Conservation (phyloP, 2,797 vertebrate genomes). For the Crocodylus rhombifer region DNA sequence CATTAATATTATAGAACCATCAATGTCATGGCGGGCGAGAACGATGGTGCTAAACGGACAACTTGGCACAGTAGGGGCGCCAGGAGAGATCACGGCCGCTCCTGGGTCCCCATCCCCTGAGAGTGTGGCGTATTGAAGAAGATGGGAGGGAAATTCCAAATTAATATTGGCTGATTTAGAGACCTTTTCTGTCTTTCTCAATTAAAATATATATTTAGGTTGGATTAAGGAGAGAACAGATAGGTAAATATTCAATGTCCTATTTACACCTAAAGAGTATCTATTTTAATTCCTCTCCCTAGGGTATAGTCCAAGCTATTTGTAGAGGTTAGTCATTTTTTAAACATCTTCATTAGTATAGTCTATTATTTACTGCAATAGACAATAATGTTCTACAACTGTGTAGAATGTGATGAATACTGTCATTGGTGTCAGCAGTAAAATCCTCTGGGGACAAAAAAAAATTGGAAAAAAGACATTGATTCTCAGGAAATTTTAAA, state of each 20-base stretch:
- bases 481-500: too few species aligned
- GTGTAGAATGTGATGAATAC: accelerated
- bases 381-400: neutral
- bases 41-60: too few species aligned
- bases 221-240: neutral
- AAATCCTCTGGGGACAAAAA: too few species aligned
- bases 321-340: neutral
- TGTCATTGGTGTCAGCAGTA: too few species aligned
- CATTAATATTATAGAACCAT: too few species aligned
- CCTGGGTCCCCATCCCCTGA: too few species aligned
- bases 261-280: neutral
- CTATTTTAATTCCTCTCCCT: constrained; percentile 13
- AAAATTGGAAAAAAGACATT: too few species aligned
- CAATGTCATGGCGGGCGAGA: too few species aligned
- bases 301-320: neutral
- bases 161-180: constrained; percentile 9
- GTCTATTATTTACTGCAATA: neutral
- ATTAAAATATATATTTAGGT: neutral
- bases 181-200: constrained; percentile 17
- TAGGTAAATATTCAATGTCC: constrained; percentile 21
- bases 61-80: too few species aligned
- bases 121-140: neutral
- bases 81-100: too few species aligned
- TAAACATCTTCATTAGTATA: neutral
- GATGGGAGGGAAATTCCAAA: constrained; percentile 9